Conservation (phyloP, 2,113 vertebrate genomes). For the Pholis gunnellus region DNA sequence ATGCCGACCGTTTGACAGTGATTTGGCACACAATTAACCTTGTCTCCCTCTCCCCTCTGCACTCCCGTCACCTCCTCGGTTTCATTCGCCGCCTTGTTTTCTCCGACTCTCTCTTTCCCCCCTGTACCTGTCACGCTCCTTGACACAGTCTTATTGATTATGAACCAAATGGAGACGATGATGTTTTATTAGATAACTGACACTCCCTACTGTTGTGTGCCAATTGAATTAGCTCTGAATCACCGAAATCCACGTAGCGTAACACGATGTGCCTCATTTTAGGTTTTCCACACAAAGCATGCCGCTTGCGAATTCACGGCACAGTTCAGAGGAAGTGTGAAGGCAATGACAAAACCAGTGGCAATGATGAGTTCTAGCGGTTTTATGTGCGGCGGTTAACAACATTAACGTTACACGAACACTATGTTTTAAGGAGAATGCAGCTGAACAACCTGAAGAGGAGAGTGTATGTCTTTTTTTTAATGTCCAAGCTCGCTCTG, state of each 20-base stretch:
- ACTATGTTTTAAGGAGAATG: background rate
- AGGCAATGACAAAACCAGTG: background rate
- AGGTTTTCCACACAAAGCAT: background rate
- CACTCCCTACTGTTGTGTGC: slow-evolving; percentile 44
- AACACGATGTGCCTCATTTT: slow-evolving; percentile 35
- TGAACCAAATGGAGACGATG: slow-evolving; percentile 46
- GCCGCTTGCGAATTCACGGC: background rate
- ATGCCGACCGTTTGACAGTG: slow-evolving; percentile 74
- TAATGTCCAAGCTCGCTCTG: background rate
- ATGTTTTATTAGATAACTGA: slow-evolving; percentile 65
- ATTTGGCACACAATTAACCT: slow-evolving; percentile 76
- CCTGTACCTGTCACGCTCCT: slow-evolving; percentile 42
- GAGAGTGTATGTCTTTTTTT: background rate
- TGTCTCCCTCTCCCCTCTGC: slow-evolving; percentile 52
- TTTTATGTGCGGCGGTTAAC: background rate
- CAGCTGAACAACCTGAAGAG: background rate
- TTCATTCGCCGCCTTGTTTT: slow-evolving; percentile 26
- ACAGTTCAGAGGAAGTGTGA: slow-evolving; percentile 7
- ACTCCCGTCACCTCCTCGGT: slow-evolving; percentile 35
- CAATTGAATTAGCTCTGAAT: slow-evolving; percentile 66
- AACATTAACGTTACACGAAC: background rate
- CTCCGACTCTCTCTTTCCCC: slow-evolving; percentile 21
- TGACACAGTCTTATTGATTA: slow-evolving; percentile 62
- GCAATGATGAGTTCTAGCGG: background rate
- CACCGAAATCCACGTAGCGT: slow-evolving; percentile 15